Evolutionary conservation across 2,797 vertebrate genomes (phyloP), one percentile per base, ranked within the genome.

Genomic region (Falco cherrug): DNA sequence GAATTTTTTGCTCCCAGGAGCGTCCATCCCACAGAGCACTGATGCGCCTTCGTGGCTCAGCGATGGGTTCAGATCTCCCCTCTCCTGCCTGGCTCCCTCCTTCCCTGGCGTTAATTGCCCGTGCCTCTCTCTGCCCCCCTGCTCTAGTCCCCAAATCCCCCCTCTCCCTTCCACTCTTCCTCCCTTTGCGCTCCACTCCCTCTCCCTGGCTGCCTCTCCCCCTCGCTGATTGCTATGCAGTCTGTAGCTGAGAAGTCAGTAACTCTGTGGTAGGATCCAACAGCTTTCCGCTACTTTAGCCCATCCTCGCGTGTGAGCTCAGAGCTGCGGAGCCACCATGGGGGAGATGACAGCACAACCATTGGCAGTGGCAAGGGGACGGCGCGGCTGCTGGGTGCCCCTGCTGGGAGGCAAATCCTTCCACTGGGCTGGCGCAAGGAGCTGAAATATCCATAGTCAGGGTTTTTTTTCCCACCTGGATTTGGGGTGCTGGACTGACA

Each of bases 221-320:
- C 95, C 96, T 96, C 95, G 94, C 61, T 97, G 90, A 96, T 97
- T 94, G 96, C 97, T 93, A 94, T 97, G 96, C 97, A 96, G 96
- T 92, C 97, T 96, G 96, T 97, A 97, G 95, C 97, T 97, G 96
- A 97, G 96, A 97, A 97, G 97, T 97, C 97, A 93, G 93, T 97
- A 97, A 97, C 97, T 97, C 97, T 9, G 93, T 96, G 95, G 95
- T 96, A 97, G 95, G 96, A 97, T 97, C 95, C 97, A 96, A 97
- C 97, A 96, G 98, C 98, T 98, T 97, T 97, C 96, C 73, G 91
- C 97, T 97, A 98, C 98, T 98, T 98, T 98, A 97, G 98, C 98
- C 98, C 98, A 98, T 98, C 98, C 98, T 98, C 90, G 78, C 91
- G 81, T 97, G 98, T 98, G 98, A 98, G 97, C 98, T 97, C 97